A percentile compares a stretch with the other conserved stretches of the same genome.
These are phyloP conservation scores for Ammodytes marinus DNA, from an alignment of 2,113 vertebrate genomes.

Conservation along the genomic window DNA sequence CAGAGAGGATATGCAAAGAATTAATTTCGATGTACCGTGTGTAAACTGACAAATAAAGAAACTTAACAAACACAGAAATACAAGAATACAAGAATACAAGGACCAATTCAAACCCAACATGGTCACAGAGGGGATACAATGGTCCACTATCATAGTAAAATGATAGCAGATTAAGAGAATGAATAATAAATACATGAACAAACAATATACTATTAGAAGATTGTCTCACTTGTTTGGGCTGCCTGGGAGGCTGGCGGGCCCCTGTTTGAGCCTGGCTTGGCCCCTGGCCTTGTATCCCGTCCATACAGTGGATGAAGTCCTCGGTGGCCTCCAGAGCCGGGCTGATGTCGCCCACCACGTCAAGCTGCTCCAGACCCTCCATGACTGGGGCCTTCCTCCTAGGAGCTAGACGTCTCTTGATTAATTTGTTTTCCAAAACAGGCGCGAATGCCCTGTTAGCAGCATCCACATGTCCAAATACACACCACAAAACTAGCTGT, in stretches of 20 bases:
- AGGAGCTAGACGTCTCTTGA: slow-evolving; percentile 25
- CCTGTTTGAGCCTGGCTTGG: slow-evolving; percentile 52
- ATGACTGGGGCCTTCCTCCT: slow-evolving; percentile 40
- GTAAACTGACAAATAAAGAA: too few species aligned
- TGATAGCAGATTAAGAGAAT: too few species aligned
- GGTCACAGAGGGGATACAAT: too few species aligned
- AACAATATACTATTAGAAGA: too few species aligned
- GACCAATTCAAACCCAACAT: too few species aligned
- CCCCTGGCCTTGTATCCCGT: slow-evolving; percentile 84
- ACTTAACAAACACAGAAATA: too few species aligned
- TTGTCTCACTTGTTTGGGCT: slow-evolving; percentile 33
- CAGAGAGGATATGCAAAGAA: too few species aligned
- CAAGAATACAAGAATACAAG: too few species aligned
- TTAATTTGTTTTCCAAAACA: slow-evolving; percentile 35
- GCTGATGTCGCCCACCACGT: slow-evolving; percentile 94
- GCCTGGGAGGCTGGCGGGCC: slow-evolving; percentile 42
- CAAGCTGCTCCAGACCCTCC: slow-evolving; percentile 91
- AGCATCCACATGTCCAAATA: slow-evolving; percentile 52
- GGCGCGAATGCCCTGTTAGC: slow-evolving; percentile 15
- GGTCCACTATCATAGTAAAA: too few species aligned
- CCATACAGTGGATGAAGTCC: slow-evolving; percentile 93
- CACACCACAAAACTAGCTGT: background rate
- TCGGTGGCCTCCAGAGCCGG: slow-evolving; percentile 97
- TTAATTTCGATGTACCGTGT: too few species aligned
- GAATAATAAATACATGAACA: too few species aligned